phyloP scores from a whole-genome alignment of 2,113 vertebrate species.

The Poeciliopsis prolifica region DNA sequence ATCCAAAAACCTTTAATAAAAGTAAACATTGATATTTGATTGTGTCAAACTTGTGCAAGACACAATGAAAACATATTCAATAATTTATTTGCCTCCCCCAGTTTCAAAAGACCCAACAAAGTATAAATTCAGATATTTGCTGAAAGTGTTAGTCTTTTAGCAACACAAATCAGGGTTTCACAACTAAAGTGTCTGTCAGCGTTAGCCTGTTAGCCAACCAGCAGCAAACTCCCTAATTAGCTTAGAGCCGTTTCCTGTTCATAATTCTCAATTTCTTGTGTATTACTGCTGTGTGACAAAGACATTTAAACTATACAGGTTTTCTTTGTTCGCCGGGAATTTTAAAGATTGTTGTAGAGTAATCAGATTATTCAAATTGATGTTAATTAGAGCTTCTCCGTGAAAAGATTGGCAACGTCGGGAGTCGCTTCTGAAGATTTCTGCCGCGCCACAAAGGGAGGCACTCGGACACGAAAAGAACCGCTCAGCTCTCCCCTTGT shows the following conservation, averaged over 20 bases:
- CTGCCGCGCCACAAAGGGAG: slow-evolving; percentile 43
- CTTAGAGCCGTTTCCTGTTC: slow-evolving; percentile 4
- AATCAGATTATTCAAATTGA: slow-evolving; percentile 77
- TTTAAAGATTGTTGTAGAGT: slow-evolving; percentile 27
- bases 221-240: slow-evolving; percentile 37
- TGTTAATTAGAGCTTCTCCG: slow-evolving; percentile 68
- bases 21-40: too few relatives aligned
- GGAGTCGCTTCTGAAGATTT: slow-evolving; percentile 49
- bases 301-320: slow-evolving; percentile 17
- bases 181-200: background rate
- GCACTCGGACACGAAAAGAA: slow-evolving; percentile 48
- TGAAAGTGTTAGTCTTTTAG: too few relatives aligned
- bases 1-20: too few relatives aligned
- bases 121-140: too few relatives aligned
- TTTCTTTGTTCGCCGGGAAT: slow-evolving; percentile 19
- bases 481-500: slow-evolving; percentile 32
- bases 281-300: slow-evolving; percentile 36
- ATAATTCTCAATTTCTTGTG: slow-evolving; percentile 28
- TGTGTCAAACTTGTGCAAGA: too few relatives aligned
- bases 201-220: background rate
- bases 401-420: slow-evolving; percentile 46
- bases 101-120: too few relatives aligned
- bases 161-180: background rate
- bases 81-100: too few relatives aligned
- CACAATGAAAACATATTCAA: too few relatives aligned